Percentiles rank a stretch among this genome's conserved stretches.
These are phyloP conservation scores for Onychostruthus taczanowskii DNA, from an alignment of 2,113 vertebrate genomes.

Conservation along the genomic window DNA sequence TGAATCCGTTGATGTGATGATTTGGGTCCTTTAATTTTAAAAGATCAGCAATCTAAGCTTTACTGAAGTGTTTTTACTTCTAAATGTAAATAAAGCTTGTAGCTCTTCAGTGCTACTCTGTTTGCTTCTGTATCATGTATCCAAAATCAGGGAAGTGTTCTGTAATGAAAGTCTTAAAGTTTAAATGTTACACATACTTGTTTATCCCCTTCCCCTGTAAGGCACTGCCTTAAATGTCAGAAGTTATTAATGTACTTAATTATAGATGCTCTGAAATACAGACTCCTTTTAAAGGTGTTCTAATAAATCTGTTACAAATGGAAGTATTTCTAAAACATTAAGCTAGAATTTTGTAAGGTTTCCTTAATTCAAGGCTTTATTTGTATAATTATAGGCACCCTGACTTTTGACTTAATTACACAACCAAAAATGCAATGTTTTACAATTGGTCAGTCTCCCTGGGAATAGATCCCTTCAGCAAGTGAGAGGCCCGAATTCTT, in stretches of 20 bases:
- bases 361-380: neutral
- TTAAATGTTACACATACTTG: neutral
- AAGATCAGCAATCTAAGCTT: neutral
- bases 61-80: neutral
- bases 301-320: neutral
- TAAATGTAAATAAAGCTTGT: neutral
- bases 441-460: neutral
- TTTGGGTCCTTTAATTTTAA: neutral
- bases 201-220: neutral
- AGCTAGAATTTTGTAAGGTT: neutral
- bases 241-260: conserved; percentile 3
- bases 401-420: neutral
- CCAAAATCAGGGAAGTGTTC: neutral
- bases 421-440: neutral
- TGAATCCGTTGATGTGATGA: neutral
- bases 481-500: neutral
- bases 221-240: conserved; percentile 10
- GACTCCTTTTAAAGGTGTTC: neutral
- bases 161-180: neutral
- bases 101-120: neutral
- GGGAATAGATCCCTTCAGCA: neutral
- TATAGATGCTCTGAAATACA: neutral
- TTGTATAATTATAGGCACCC: neutral
- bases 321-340: neutral
- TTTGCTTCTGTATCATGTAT: neutral